Evolutionary conservation across 2,113 vertebrate genomes (phyloP).

Genomic region (Pantherophis guttatus): DNA sequence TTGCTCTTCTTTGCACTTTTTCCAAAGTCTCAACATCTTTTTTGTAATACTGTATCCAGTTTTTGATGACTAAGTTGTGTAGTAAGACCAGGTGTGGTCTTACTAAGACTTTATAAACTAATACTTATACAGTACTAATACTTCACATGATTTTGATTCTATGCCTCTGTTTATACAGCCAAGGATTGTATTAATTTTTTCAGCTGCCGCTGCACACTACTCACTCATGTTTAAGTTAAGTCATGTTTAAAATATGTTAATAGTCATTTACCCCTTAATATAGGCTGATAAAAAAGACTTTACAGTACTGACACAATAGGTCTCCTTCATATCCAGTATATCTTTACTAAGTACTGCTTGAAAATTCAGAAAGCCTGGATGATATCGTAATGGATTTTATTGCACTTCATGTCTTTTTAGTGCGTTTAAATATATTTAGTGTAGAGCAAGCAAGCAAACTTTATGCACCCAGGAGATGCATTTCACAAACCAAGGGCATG

Average conservation of each 20-base stretch:
- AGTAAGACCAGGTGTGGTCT: too few species aligned
- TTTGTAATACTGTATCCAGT: too few species aligned
- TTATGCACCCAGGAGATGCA: background rate
- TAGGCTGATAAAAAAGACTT: background rate
- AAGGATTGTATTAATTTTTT: too few species aligned
- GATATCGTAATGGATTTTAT: background rate
- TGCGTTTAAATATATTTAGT: background rate
- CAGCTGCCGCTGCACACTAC: too few species aligned
- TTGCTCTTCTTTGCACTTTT: too few species aligned
- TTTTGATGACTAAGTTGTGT: too few species aligned
- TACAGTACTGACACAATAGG: background rate
- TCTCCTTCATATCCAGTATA: background rate
- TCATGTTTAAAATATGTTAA: background rate
- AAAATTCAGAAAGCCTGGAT: background rate
- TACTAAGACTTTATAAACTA: too few species aligned
- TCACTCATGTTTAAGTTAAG: too few species aligned
- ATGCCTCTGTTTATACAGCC: too few species aligned
- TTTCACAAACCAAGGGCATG: background rate
- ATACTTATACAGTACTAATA: too few species aligned
- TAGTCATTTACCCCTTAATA: conserved; percentile 16
- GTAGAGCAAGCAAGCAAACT: background rate
- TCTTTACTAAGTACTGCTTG: background rate
- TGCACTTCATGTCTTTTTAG: background rate
- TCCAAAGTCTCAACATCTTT: too few species aligned
- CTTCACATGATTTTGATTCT: too few species aligned